phyloP scores from a whole-genome alignment of 2,888 invertebrate genomes.

The Mesochorus sp. region DNA sequence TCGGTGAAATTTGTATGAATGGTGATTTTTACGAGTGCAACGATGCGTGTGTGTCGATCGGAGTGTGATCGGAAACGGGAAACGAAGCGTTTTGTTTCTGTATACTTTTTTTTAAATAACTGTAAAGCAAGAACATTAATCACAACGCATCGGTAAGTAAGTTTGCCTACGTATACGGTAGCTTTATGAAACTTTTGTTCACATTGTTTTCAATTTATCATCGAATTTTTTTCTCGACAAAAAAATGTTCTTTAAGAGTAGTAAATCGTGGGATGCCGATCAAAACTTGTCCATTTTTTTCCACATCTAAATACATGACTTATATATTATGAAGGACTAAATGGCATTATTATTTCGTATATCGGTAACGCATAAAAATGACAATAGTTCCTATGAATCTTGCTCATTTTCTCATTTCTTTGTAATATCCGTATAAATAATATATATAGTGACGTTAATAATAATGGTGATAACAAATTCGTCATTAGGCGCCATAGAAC shows the following conservation, averaged over 20 bases:
- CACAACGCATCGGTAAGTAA: slow-evolving; percentile 27
- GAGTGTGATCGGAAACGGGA: slow-evolving; percentile 42
- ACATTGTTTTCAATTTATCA: too few species aligned
- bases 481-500: slow-evolving; percentile 58
- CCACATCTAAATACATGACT: slow-evolving; percentile 24
- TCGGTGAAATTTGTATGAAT: slow-evolving; percentile 41
- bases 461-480: slow-evolving; percentile 50
- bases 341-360: slow-evolving; percentile 45
- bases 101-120: not conserved
- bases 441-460: slow-evolving; percentile 26
- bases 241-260: slow-evolving; percentile 24
- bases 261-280: too few species aligned
- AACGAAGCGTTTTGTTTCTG: slow-evolving; percentile 10
- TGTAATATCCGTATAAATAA: slow-evolving; percentile 29
- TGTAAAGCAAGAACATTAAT: slow-evolving; percentile 13
- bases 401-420: slow-evolving; percentile 30
- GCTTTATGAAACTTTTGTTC: slow-evolving; percentile 26
- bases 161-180: slow-evolving; percentile 43
- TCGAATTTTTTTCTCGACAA: too few species aligned
- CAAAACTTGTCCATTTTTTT: not conserved
- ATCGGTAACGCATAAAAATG: slow-evolving; percentile 35
- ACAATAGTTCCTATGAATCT: slow-evolving; percentile 39
- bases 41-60: slow-evolving; percentile 33
- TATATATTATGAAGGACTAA: slow-evolving; percentile 29
- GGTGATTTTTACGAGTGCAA: slow-evolving; percentile 44